Conservation (phyloP, 2,888 invertebrate species). For the Nebria salina region DNA sequence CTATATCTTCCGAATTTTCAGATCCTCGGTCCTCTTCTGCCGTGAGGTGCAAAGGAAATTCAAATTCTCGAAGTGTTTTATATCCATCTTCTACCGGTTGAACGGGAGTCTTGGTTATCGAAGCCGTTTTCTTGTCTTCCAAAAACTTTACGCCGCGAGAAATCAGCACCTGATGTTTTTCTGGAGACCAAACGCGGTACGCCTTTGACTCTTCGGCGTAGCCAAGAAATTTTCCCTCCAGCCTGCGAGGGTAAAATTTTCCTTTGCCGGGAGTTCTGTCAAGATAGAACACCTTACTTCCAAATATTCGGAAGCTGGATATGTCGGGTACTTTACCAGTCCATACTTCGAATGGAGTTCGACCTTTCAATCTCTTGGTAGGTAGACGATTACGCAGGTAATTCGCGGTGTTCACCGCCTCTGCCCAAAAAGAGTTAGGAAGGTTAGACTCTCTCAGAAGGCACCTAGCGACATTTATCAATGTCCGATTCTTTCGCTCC, state of each 20-base stretch:
- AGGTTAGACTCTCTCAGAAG: too few species aligned
- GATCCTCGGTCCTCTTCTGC: too few species aligned
- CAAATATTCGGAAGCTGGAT: neutral
- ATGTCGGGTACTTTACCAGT: neutral
- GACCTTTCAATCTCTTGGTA: neutral
- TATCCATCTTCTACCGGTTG: too few species aligned
- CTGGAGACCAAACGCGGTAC: constrained; percentile 50
- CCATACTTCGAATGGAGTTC: constrained; percentile 1
- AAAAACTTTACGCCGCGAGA: constrained; percentile 49
- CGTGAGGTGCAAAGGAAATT: too few species aligned
- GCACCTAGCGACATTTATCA: too few species aligned
- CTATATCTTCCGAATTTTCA: too few species aligned
- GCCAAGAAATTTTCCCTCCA: neutral
- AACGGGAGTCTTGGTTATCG: neutral
- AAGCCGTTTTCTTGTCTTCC: neutral
- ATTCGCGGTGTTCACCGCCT: constrained; percentile 5
- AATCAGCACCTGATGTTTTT: constrained; percentile 47
- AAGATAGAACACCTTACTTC: too few species aligned
- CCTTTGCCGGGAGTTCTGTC: neutral
- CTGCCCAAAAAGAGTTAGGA: constrained; percentile 12
- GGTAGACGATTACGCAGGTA: neutral
- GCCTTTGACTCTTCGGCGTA: constrained; percentile 51
- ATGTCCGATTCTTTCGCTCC: too few species aligned
- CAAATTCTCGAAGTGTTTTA: too few species aligned
- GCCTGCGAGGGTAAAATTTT: neutral